phyloP scores from a whole-genome alignment of 2,797 vertebrate genomes.

The Triplophysa bombifrons region DNA sequence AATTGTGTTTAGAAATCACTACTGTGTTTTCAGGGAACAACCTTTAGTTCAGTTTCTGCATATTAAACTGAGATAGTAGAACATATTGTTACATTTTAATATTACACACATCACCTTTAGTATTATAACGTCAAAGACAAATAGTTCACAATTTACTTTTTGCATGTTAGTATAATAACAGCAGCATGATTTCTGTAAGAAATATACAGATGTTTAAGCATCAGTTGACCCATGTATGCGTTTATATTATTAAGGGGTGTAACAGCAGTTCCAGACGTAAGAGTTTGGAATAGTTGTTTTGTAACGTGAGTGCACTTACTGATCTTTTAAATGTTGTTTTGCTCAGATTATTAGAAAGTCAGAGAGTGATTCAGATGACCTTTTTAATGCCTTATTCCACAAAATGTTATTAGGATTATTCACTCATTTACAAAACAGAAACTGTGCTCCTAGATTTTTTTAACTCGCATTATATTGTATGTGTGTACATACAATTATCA shows the following conservation, averaged over 20 bases:
- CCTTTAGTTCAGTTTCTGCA: too few species aligned
- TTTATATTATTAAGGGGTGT: slow-evolving; percentile 30
- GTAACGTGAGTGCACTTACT: slow-evolving; percentile 7
- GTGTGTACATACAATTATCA: neutral
- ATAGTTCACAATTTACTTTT: too few species aligned
- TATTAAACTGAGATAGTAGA: too few species aligned
- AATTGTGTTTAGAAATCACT: too few species aligned
- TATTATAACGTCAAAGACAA: too few species aligned
- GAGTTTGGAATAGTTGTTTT: slow-evolving; percentile 46
- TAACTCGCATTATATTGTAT: too few species aligned
- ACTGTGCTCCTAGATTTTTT: neutral
- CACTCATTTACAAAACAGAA: neutral
- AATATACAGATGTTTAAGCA: too few species aligned
- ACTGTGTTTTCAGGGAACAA: too few species aligned
- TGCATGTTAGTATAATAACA: too few species aligned
- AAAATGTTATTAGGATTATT: neutral
- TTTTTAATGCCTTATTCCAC: slow-evolving; percentile 12
- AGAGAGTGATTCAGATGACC: neutral
- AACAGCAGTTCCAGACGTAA: slow-evolving; percentile 44
- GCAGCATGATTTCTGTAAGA: too few species aligned
- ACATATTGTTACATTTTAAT: too few species aligned
- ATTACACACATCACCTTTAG: too few species aligned
- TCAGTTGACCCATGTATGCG: neutral
- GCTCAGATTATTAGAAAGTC: neutral
- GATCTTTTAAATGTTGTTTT: slow-evolving; percentile 23